A percentile compares a stretch with the other conserved stretches of the same genome.
Evolutionary conservation across 2,888 invertebrate genomes (phyloP).

Genomic region (Caenorhabditis plicata): DNA sequence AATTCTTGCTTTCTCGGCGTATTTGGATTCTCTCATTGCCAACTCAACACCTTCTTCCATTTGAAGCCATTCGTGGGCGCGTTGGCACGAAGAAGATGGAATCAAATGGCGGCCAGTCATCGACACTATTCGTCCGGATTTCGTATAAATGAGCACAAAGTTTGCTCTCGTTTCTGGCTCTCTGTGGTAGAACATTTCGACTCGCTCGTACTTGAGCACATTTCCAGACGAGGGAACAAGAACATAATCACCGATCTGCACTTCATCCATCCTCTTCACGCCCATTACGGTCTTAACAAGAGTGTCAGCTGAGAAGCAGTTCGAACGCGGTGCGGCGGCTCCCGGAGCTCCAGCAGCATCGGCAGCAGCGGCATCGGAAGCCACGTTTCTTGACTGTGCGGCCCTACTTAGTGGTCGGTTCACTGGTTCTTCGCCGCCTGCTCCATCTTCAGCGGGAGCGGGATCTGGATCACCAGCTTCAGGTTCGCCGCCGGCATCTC

Average conservation of each 20-base stretch:
- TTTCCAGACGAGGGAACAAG: constrained; percentile 57
- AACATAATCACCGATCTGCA: constrained; percentile 60
- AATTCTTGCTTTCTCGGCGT: constrained; percentile 28
- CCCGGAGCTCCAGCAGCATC: constrained; percentile 4
- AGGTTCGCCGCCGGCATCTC: constrained; percentile 8
- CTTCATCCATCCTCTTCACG: constrained; percentile 56
- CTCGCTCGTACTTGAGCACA: constrained; percentile 56
- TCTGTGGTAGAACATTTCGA: constrained; percentile 64
- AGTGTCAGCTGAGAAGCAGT: constrained; percentile 62
- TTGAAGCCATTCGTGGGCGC: no score
- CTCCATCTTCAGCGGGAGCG: no score
- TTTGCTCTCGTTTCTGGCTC: constrained; percentile 51
- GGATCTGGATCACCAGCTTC: not conserved
- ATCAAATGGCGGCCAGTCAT: constrained; percentile 58
- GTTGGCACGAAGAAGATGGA: constrained; percentile 53
- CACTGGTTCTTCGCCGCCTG: constrained; percentile 3
- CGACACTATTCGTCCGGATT: constrained; percentile 50
- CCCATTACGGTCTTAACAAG: constrained; percentile 47
- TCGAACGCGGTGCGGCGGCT: constrained; percentile 21
- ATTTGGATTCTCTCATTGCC: constrained; percentile 35
- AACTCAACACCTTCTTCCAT: constrained; percentile 32
- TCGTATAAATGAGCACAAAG: constrained; percentile 55
- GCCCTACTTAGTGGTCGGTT: not conserved
- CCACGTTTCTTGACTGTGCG: constrained; percentile 4
- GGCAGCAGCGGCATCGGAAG: constrained; percentile 1